These are phyloP conservation scores for Heterotis niloticus DNA, from an alignment of 2,113 vertebrate genomes.

Conservation along the genomic window DNA sequence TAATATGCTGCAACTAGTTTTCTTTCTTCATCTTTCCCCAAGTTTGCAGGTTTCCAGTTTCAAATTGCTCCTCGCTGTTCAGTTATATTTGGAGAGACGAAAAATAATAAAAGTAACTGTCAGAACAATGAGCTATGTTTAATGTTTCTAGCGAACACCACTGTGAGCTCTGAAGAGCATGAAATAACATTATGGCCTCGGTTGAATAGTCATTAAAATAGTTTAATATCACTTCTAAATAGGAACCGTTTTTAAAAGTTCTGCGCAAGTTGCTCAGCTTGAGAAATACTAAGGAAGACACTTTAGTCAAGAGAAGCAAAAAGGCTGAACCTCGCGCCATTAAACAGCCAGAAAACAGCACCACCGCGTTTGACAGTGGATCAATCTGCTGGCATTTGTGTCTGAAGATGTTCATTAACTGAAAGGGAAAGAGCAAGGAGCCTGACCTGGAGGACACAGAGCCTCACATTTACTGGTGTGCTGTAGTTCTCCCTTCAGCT, in stretches of 20 bases:
- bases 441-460: neutral
- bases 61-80: neutral
- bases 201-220: too few relatives aligned
- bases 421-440: neutral
- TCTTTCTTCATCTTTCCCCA: neutral
- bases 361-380: neutral
- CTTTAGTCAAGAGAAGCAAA: neutral
- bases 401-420: neutral
- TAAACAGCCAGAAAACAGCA: neutral
- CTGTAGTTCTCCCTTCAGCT: neutral
- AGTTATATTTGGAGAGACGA: neutral
- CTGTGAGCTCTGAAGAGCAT: too few relatives aligned
- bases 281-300: neutral
- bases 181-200: too few relatives aligned
- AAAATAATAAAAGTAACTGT: neutral
- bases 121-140: too few relatives aligned
- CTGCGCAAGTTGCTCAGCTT: neutral
- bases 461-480: neutral
- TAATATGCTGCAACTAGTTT: neutral
- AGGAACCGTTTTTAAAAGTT: too few relatives aligned
- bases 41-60: too few relatives aligned
- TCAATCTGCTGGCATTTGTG: slow-evolving; percentile 9
- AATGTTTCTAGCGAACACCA: too few relatives aligned
- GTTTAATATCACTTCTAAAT: too few relatives aligned
- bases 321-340: neutral